Conservation (phyloP, 2,113 vertebrate species). For the Propithecus coquereli region DNA sequence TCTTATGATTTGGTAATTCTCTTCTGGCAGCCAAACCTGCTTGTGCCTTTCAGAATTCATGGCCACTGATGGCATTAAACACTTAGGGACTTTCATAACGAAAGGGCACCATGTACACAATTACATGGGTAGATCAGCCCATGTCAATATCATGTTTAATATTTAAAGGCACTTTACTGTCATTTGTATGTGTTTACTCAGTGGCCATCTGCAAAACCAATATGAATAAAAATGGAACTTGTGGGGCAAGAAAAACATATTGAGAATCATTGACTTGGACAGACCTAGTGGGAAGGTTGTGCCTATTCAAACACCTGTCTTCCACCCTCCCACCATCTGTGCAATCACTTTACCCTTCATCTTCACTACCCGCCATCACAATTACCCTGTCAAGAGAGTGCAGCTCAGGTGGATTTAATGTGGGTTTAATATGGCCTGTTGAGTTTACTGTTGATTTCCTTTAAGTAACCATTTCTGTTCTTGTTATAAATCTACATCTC, state of each 20-base stretch:
- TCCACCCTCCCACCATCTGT: conserved; percentile 58
- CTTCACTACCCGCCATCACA: neutral
- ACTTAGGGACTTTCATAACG: neutral
- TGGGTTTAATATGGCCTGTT: neutral
- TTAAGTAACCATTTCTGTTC: conserved; percentile 22
- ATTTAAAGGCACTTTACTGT: conserved; percentile 45
- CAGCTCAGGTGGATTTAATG: conserved; percentile 36
- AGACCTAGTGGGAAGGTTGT: conserved; percentile 29
- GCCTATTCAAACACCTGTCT: conserved; percentile 64
- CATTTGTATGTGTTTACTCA: conserved; percentile 33
- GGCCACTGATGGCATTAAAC: neutral
- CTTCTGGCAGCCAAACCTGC: neutral
- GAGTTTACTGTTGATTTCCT: conserved; percentile 45
- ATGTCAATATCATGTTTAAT: conserved; percentile 51
- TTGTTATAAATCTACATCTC: neutral
- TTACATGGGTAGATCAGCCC: neutral
- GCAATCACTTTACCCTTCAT: neutral
- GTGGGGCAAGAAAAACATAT: conserved; percentile 26
- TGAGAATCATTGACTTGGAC: conserved; percentile 46
- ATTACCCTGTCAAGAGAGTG: conserved; percentile 62
- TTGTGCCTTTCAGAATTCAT: neutral
- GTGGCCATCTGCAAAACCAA: conserved; percentile 56
- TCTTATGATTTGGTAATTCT: neutral
- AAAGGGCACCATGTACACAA: neutral
- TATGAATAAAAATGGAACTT: conserved; percentile 25